phyloP scores from a whole-genome alignment of 2,113 vertebrate species.

The Cheirogaleus medius region DNA sequence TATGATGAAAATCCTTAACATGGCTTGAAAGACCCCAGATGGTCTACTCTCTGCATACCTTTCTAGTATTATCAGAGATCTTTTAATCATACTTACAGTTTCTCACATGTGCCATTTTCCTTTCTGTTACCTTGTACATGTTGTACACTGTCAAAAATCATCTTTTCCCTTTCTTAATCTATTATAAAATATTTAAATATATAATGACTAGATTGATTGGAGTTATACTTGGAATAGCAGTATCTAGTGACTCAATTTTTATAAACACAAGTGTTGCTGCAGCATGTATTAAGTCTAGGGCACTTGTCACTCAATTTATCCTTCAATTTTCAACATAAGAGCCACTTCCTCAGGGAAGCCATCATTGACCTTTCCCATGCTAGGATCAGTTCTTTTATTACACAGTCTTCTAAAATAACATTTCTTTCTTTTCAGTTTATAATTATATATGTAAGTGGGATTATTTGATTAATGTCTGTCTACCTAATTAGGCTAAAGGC shows the following conservation, averaged over 20 bases:
- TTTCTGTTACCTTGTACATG: neutral
- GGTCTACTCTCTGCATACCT: neutral
- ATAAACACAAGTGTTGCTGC: neutral
- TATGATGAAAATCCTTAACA: neutral
- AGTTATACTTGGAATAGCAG: neutral
- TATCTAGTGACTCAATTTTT: neutral
- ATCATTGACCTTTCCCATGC: neutral
- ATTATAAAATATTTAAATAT: neutral
- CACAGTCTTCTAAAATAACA: neutral
- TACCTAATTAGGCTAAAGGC: neutral
- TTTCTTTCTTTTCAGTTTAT: neutral
- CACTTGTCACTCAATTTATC: neutral
- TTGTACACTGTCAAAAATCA: neutral
- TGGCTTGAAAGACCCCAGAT: neutral
- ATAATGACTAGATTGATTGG: neutral
- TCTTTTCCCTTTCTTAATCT: neutral
- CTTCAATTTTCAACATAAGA: neutral
- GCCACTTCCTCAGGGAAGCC: neutral
- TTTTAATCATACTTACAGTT: neutral
- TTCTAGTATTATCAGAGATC: neutral
- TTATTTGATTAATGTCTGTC: constrained; percentile 24
- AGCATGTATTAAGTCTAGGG: neutral
- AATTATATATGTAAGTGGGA: neutral
- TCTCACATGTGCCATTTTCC: neutral
- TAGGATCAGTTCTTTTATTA: neutral